Conservation (phyloP, 30 jellyfish, hydroid and myxozoan species). For the Chrysaora quinquecirrha region DNA sequence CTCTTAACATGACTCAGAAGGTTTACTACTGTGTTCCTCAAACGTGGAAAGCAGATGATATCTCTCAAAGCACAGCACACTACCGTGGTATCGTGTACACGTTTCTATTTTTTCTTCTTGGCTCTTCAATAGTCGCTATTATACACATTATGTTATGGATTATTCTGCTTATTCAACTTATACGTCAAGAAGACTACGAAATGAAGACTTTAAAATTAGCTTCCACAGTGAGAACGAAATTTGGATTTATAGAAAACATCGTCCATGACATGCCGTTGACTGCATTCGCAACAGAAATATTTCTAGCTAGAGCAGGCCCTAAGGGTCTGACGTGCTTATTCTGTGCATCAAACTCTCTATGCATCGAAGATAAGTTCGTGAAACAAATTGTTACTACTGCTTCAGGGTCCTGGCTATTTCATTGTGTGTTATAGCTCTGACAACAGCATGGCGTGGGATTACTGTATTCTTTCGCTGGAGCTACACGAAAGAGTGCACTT, state of each 20-base stretch:
- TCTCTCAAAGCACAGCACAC: background rate
- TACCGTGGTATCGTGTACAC: constrained; percentile 24
- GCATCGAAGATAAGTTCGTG: constrained; percentile 29
- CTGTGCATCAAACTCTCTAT: constrained; percentile 25
- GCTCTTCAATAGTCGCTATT: constrained; percentile 20
- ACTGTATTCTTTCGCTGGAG: constrained; percentile 64
- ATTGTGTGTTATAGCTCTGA: constrained; percentile 22
- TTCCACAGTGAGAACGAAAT: constrained; percentile 8
- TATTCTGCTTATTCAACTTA: background rate
- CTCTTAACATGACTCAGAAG: constrained; percentile 23
- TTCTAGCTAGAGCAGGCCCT: constrained; percentile 39
- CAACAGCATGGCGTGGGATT: constrained; percentile 61
- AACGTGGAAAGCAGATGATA: constrained; percentile 45
- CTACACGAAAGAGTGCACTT: constrained; percentile 59
- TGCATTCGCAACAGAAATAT: constrained; percentile 29
- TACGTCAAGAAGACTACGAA: constrained; percentile 17
- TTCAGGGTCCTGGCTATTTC: constrained; percentile 9
- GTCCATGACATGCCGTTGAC: constrained; percentile 64
- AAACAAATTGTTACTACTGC: background rate
- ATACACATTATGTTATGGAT: constrained; percentile 22
- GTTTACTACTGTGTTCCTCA: constrained; percentile 29
- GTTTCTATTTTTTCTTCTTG: constrained; percentile 15
- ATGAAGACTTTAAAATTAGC: constrained; percentile 11
- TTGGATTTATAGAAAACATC: constrained; percentile 48
- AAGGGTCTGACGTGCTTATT: constrained; percentile 52